Conservation (phyloP, 2,888 invertebrate species). For the Caenorhabditis virilis region DNA sequence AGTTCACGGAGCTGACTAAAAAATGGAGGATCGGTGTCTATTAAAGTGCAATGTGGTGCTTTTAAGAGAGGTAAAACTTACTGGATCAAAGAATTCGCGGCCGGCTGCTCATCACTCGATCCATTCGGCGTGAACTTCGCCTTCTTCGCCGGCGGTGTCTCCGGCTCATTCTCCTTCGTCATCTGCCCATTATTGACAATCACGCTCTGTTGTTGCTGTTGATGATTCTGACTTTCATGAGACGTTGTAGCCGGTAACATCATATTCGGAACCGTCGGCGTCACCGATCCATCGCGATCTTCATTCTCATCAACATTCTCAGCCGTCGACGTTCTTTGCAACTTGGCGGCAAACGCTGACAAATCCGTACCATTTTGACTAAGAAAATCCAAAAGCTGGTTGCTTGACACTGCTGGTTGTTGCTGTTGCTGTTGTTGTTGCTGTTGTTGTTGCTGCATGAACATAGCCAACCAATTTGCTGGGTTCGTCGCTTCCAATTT, state of each 20-base stretch:
- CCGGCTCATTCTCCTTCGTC: constrained; percentile 8
- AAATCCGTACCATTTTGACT: constrained; percentile 2
- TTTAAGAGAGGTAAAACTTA: constrained; percentile 1
- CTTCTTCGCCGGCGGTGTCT: constrained; percentile 31
- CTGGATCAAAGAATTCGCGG: constrained; percentile 17
- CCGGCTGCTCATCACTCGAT: constrained; percentile 11
- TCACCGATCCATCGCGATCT: constrained; percentile 1
- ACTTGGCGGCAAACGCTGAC: constrained; percentile 6
- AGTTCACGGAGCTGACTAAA: too few species aligned
- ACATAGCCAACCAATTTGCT: background rate
- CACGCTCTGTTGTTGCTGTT: constrained; percentile 22
- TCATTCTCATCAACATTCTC: constrained; percentile 9
- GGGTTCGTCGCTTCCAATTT: background rate
- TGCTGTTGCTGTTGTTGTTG: constrained; percentile 22
- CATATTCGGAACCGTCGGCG: constrained; percentile 14
- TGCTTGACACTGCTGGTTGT: background rate
- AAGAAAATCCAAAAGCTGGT: constrained; percentile 13
- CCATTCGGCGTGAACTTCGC: constrained; percentile 15
- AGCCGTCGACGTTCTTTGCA: constrained; percentile 3
- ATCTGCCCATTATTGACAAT: constrained; percentile 29
- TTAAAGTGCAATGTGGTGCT: too few species aligned
- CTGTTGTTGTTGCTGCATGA: constrained; percentile 9
- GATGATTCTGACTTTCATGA: constrained; percentile 6
- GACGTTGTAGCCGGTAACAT: constrained; percentile 20
- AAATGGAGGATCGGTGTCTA: too few species aligned